Base-by-base conservation (phyloP, 2,797 vertebrate species). In the Bradypodion pumilum region DNA sequence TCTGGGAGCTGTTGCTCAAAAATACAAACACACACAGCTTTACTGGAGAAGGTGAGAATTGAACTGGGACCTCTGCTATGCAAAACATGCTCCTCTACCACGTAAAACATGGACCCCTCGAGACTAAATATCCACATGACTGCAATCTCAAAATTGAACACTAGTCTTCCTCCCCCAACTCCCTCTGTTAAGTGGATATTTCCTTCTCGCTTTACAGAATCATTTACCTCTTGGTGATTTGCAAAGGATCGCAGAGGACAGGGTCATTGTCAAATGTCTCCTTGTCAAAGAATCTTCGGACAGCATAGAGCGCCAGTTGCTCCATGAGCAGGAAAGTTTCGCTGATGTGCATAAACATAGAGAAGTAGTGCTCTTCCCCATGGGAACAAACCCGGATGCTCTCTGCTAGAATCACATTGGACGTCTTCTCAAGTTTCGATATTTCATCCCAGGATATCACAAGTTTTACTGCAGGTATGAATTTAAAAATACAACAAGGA, bases 301-400 rank as follows among this genome's bases (percentile, higher is more conserved):
- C 94, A 74, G 98, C 96, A 92, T 98, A 99, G 91, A 97, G 97
- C 2, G 98, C 98, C 88, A 99, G 94, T 93, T 99, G 98, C 87
- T 99, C 98, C 98, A 99, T 99, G 82, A 99, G 97, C 75, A 98
- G 94, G 42, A 98, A 99, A 0, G 99, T 99, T 95, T 99, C 97
- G 63, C 94, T 98, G 44, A 99, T 97, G 91, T 98, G 98, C 91
- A 99, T 90, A 91, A 99, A 97, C 98, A 99, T 99, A 79, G 99
- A 99, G 95, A 99, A 99, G 94, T 98, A 98, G 93, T 99, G 97
- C 88, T 98, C 96, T 77, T 99, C 98, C 60, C 98, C 97, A 16
- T 87, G 95, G 65, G 97, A 97, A 90, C 96, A 91, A 77, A 99
- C 97, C 16, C 97, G 98, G 93, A 99, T 98, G 93, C 97, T 99